phyloP scores from a whole-genome alignment of 2,113 vertebrate species.

The Rhagologus leucostigma region DNA sequence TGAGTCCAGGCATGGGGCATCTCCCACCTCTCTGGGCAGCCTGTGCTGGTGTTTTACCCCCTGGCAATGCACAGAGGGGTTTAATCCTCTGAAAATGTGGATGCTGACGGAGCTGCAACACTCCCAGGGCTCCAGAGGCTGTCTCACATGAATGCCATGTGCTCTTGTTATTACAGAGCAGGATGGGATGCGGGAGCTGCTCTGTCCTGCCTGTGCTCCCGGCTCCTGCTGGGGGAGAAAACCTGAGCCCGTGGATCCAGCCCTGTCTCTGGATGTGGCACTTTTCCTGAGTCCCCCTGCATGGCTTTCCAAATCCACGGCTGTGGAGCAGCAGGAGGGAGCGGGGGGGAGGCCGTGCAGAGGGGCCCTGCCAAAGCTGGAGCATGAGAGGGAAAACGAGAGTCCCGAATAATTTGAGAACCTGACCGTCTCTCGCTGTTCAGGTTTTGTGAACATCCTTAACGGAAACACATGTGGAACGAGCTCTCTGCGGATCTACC shows the following conservation, averaged over 20 bases:
- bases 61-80: rapidly evolving
- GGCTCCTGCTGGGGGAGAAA: not conserved
- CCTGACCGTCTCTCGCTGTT: constrained; percentile 32
- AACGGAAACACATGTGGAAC: constrained; percentile 62
- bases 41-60: not conserved
- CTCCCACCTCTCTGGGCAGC: not conserved
- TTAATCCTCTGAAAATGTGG: not conserved
- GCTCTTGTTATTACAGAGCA: rapidly evolving
- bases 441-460: constrained; percentile 55
- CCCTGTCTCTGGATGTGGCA: not conserved
- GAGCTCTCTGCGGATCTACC: constrained; percentile 41
- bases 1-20: not conserved
- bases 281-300: not conserved
- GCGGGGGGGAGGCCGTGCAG: rapidly evolving
- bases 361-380: not conserved
- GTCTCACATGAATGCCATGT: not conserved
- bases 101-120: not conserved
- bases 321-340: not conserved
- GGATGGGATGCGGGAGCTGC: not conserved
- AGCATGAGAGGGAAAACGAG: not conserved
- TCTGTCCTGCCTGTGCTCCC: not conserved
- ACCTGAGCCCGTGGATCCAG: not conserved
- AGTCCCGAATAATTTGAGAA: constrained; percentile 42
- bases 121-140: not conserved
- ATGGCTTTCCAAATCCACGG: rapidly evolving